These are phyloP conservation scores for Vandiemenella viatica DNA, from an alignment of 2,888 invertebrate genomes.

Conservation along the genomic window DNA sequence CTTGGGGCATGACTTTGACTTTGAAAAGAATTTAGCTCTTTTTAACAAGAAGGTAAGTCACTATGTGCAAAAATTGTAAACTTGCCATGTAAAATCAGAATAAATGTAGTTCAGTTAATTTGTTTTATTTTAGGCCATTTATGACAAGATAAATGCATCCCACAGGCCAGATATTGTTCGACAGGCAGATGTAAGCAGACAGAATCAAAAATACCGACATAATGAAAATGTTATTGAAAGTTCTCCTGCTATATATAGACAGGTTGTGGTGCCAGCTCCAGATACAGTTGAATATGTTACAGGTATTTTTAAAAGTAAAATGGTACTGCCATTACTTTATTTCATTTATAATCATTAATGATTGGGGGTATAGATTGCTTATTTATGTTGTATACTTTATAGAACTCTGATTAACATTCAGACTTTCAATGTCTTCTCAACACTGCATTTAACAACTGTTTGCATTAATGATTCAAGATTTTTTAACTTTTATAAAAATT, in stretches of 20 bases:
- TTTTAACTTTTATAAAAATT: too few species aligned
- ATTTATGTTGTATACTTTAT: too few species aligned
- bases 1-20: slow-evolving; percentile 71
- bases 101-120: not conserved
- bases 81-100: not conserved
- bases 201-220: slow-evolving; percentile 48
- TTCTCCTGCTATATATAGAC: slow-evolving; percentile 45
- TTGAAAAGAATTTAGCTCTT: slow-evolving; percentile 82
- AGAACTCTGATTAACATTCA: too few species aligned
- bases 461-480: too few species aligned
- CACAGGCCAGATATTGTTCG: slow-evolving; percentile 45
- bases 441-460: too few species aligned
- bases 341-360: too few species aligned
- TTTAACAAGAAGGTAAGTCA: slow-evolving; percentile 59
- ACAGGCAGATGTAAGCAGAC: slow-evolving; percentile 30
- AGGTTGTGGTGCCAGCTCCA: slow-evolving; percentile 54
- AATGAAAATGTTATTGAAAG: slow-evolving; percentile 71
- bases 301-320: too few species aligned
- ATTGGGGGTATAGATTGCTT: too few species aligned
- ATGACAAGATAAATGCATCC: slow-evolving; percentile 52
- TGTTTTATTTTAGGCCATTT: slow-evolving; percentile 43
- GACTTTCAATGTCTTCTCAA: too few species aligned
- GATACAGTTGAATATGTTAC: slow-evolving; percentile 50
- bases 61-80: not conserved
- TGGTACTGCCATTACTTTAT: too few species aligned